Percentiles rank a stretch among this genome's conserved stretches.
Conservation (phyloP, 1,140 invertebrate genomes). For the Zaprionus kolodkinae region DNA sequence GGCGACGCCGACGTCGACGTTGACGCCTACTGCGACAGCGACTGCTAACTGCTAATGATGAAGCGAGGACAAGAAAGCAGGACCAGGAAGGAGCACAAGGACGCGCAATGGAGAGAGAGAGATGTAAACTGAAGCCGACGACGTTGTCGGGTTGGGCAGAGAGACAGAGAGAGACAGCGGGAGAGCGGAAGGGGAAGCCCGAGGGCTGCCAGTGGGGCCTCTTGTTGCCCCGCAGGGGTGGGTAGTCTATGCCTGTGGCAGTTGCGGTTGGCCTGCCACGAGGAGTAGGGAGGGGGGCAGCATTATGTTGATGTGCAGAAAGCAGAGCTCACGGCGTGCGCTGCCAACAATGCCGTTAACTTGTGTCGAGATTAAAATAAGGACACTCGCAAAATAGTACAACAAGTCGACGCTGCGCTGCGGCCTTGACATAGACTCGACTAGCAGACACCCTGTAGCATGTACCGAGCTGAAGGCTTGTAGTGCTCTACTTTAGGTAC, state of each 20-base stretch:
- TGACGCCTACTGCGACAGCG: conserved; percentile 13
- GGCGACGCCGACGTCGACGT: conserved; percentile 31
- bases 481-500: no score
- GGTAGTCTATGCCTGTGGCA: conserved; percentile 11
- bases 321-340: conserved; percentile 67
- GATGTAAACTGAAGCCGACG: conserved; percentile 48
- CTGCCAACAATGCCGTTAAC: conserved; percentile 80
- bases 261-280: conserved; percentile 38
- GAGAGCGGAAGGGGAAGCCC: neutral
- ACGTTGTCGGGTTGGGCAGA: neutral
- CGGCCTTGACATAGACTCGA: conserved; percentile 4
- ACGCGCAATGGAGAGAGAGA: conserved; percentile 20
- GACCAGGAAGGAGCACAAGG: conserved; percentile 1
- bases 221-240: neutral
- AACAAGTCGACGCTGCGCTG: conserved; percentile 39
- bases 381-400: conserved; percentile 67
- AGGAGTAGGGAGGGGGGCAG: conserved; percentile 18
- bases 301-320: conserved; percentile 67
- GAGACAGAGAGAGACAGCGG: no score
- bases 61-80: conserved; percentile 28
- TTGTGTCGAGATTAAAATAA: conserved; percentile 82
- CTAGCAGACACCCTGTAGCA: neutral
- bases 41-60: conserved; percentile 72
- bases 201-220: neutral
- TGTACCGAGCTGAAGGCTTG: neutral